phyloP scores from a whole-genome alignment of 1,140 invertebrate genomes.

The Ganaspis sp. region DNA sequence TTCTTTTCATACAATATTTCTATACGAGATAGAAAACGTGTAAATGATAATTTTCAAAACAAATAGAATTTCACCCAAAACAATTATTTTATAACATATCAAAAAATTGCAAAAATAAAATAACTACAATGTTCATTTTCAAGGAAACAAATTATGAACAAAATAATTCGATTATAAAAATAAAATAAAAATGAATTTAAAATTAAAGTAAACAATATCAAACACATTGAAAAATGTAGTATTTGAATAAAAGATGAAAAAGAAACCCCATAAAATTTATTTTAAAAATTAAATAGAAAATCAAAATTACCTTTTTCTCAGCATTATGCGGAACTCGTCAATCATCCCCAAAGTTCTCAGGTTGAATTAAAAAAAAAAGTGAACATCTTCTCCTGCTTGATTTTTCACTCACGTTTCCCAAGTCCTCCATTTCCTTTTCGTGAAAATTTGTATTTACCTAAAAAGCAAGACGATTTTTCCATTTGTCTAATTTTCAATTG shows the following conservation, averaged over 20 bases:
- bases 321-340: conserved; percentile 18
- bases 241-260: not conserved
- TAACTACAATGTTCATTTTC: no score
- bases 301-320: conserved; percentile 16
- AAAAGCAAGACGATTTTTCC: conserved; percentile 26
- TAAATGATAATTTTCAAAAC: no score
- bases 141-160: no score
- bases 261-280: not conserved
- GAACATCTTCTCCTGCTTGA: not conserved
- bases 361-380: not conserved
- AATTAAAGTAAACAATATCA: no score
- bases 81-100: no score
- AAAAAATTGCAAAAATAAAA: no score
- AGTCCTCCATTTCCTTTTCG: conserved; percentile 27
- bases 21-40: no score
- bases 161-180: no score
- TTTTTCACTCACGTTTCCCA: not conserved
- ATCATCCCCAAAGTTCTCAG: not conserved
- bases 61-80: no score
- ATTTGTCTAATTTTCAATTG: not conserved
- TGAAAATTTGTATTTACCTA: conserved; percentile 41
- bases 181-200: no score
- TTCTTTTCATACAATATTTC: no score
- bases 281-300: not conserved
- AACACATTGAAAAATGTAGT: no score